Percentiles rank a stretch among this genome's conserved stretches.
Conservation (phyloP, 2,797 vertebrate genomes). For the Echeneis naucrates region DNA sequence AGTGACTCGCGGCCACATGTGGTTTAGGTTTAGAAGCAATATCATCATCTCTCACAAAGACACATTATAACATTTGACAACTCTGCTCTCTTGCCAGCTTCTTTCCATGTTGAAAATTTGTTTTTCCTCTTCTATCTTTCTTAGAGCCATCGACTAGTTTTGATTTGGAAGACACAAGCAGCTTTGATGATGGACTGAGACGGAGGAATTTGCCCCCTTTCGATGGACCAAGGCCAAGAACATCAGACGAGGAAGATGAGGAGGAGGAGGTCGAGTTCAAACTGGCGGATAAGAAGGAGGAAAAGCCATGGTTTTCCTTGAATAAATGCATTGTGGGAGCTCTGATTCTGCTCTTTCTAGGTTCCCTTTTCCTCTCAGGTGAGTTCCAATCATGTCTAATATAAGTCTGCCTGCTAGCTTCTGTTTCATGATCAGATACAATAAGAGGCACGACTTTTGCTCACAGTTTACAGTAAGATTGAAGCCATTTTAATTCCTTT, state of each 20-base stretch:
- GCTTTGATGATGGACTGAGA: conserved; percentile 75
- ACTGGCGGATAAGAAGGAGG: conserved; percentile 73
- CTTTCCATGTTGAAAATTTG: conserved; percentile 12
- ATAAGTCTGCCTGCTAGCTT: conserved; percentile 1
- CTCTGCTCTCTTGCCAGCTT: background rate
- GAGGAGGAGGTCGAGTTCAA: conserved; percentile 80
- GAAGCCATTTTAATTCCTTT: background rate
- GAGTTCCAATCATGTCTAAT: conserved; percentile 51
- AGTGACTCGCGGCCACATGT: conserved; percentile 14
- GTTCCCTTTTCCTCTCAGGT: conserved; percentile 85
- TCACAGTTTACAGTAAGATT: too few species aligned
- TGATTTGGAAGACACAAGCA: conserved; percentile 39
- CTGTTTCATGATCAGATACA: conserved; percentile 13
- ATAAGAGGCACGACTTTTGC: background rate
- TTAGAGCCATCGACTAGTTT: conserved; percentile 58
- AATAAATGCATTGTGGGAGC: conserved; percentile 82
- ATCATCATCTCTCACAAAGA: conserved; percentile 27
- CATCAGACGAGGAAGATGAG: conserved; percentile 84
- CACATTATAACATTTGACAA: background rate
- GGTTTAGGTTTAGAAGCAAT: conserved; percentile 43
- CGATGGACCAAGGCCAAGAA: conserved; percentile 67
- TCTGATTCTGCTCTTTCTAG: conserved; percentile 84
- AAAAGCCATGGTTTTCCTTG: conserved; percentile 78
- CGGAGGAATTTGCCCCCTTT: conserved; percentile 69
- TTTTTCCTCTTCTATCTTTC: conserved; percentile 3